These are phyloP conservation scores for Synergus gifuensis DNA, from an alignment of 2,888 invertebrate genomes.

Conservation along the genomic window DNA sequence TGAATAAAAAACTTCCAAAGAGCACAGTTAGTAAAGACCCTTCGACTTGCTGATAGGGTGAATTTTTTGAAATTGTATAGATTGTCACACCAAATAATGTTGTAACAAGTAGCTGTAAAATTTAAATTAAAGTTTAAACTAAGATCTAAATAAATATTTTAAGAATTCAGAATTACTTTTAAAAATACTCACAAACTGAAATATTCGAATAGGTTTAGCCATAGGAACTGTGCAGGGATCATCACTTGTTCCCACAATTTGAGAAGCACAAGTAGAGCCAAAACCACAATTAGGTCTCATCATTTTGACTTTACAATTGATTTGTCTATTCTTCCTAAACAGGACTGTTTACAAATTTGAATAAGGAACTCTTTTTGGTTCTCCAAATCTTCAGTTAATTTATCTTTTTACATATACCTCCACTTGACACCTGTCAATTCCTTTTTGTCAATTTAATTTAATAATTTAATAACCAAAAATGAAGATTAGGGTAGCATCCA, in stretches of 20 bases:
- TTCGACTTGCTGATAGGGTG: conserved; percentile 58
- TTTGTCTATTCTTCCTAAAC: conserved; percentile 26
- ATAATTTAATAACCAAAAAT: conserved; percentile 22
- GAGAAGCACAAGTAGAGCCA: conserved; percentile 23
- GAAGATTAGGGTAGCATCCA: conserved; percentile 13
- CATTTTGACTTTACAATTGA: conserved; percentile 31
- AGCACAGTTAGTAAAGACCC: conserved; percentile 56
- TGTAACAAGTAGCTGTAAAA: conserved; percentile 57
- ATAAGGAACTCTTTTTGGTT: background rate
- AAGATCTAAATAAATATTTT: background rate
- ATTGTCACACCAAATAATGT: conserved; percentile 56
- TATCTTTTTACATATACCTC: background rate
- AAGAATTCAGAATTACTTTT: conserved; percentile 13
- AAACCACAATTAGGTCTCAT: conserved; percentile 43
- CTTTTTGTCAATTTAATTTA: background rate
- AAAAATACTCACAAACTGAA: conserved; percentile 64
- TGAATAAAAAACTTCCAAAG: conserved; percentile 64
- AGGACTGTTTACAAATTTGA: background rate
- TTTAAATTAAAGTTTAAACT: background rate
- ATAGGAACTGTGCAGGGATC: conserved; percentile 55
- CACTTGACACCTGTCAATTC: conserved; percentile 1
- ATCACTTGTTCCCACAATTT: conserved; percentile 47
- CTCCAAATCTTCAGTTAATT: background rate
- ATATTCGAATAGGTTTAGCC: conserved; percentile 65
- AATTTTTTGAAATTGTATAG: conserved; percentile 56